Evolutionary conservation across 1,140 invertebrate genomes (phyloP).

Genomic region (Brachionus rubens): DNA sequence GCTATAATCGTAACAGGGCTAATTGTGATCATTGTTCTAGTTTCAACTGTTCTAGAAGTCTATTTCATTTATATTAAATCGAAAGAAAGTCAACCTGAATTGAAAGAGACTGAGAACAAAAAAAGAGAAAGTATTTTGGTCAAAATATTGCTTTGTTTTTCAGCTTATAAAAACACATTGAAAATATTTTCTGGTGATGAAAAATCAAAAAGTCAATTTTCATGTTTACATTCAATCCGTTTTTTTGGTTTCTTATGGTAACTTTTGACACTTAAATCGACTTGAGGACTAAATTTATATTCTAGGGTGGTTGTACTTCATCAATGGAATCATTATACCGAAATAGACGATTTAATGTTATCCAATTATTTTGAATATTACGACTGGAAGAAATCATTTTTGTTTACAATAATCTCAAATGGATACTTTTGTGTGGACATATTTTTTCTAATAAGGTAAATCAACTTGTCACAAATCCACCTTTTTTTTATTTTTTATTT

Average conservation of each 20-base stretch:
- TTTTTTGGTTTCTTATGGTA: not conserved
- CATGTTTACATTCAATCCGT: not conserved
- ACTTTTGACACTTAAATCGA: too few relatives aligned
- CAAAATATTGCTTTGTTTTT: not conserved
- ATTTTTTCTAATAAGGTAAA: slow-evolving; percentile 7
- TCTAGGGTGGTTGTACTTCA: not conserved
- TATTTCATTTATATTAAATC: not conserved
- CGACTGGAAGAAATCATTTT: slow-evolving; percentile 17
- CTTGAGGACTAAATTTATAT: not conserved
- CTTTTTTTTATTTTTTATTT: not conserved
- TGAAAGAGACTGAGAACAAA: not conserved
- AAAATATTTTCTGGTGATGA: not conserved
- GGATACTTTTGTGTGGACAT: slow-evolving; percentile 30
- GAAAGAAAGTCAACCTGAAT: not conserved
- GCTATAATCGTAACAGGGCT: not conserved
- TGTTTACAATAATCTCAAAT: slow-evolving; percentile 18
- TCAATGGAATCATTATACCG: slow-evolving; percentile 30
- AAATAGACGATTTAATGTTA: not conserved
- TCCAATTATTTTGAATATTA: not conserved
- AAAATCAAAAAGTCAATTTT: not conserved
- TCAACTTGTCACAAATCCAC: not conserved
- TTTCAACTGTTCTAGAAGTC: not conserved
- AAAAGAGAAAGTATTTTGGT: not conserved
- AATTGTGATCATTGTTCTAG: not conserved
- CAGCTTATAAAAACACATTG: not conserved